Conservation (phyloP, 35 echinoderm and acorn worm genomes). For the Ophioderma brevispina region DNA sequence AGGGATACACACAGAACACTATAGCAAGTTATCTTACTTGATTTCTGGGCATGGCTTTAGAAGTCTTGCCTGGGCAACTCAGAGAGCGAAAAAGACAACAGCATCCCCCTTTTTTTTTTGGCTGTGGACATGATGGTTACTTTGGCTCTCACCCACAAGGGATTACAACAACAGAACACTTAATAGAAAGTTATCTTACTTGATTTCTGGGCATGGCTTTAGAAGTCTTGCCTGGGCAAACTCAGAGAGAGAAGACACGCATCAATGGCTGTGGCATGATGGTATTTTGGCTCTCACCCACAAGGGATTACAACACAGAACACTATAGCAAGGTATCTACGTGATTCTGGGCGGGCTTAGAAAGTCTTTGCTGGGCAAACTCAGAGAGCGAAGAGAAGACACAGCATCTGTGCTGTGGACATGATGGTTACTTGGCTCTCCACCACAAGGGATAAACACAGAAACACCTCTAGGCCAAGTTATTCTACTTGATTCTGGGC, state of each 20-base stretch:
- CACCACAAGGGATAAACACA: slow-evolving; percentile 95
- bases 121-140: slow-evolving; percentile 56
- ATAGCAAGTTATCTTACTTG: slow-evolving; percentile 44
- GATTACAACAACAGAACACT: too few species aligned
- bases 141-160: too few species aligned
- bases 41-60: slow-evolving; percentile 21
- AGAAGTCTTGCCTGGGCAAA: slow-evolving; percentile 60
- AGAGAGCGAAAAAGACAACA: slow-evolving; percentile 39
- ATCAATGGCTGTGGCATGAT: slow-evolving; percentile 41
- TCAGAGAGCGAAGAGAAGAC: slow-evolving; percentile 53
- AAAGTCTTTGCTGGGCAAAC: slow-evolving; percentile 65
- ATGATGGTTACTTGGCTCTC: slow-evolving; percentile 68
- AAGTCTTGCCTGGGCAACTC: slow-evolving; percentile 60
- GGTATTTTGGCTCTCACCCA: slow-evolving; percentile 63
- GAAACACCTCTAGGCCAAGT: too few species aligned
- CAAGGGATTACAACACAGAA: too few species aligned
- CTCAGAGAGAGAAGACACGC: slow-evolving; percentile 38
- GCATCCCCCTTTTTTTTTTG: too few species aligned
- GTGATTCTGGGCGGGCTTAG: slow-evolving; percentile 17
- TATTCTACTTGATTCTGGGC: slow-evolving; percentile 31
- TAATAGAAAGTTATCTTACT: slow-evolving; percentile 50
- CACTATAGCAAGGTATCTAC: too few species aligned
- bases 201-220: slow-evolving; percentile 18
- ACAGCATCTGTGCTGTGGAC: slow-evolving; percentile 43
- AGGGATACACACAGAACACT: too few species aligned